Evolutionary conservation across 37 sponge, comb jelly and placozoan species (phyloP), one percentile per base, ranked within the genome.

Genomic region (Hexactinellida sp.): DNA sequence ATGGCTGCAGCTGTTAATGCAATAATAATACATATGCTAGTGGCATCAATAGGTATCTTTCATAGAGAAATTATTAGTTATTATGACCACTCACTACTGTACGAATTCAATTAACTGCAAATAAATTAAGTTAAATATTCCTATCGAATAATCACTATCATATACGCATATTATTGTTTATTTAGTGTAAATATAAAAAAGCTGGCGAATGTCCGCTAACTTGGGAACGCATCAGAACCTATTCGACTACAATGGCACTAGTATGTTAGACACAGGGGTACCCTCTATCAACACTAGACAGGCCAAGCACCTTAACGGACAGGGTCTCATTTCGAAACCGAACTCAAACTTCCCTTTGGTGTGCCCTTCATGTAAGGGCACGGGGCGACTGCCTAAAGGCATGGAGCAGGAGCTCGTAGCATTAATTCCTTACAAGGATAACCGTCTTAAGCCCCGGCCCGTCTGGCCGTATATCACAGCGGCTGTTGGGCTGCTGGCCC

Each of bases 391-490:
- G 16, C 89, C 92, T 0, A 89, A 89, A 85, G 89, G 92, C 87
- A 63, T 38, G 37, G 83, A 90, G 28, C 90, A 90, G n/a, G 86
- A 93, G 54, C 86, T 93, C 16, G 92, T 93, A 0, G 94, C 94
- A 0, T 36, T 93, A 0, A 93, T 93, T 36, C 94, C 94, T 3
- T 93, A 93, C 85, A 82, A 38, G 0, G 94, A 93, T 55, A 92
- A 91, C 38, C 85, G 94, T 55, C 37, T 93, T 54, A 93, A 93
- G 84, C 92, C 52, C 7, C 71, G 54, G 9, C 35, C 32, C 38
- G 84, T 84, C 37, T 87, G 84, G 25, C 36, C 87, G 16, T 87
- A 84, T 85, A 87, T 87, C 34, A 37, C 28, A 0, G 3, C 84
- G 21, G 85, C 87, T 30, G 38, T 54, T 0, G 37, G 54, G 0